A percentile compares a stretch with the other conserved stretches of the same genome.
These are phyloP conservation scores for Lepisosteus osseus DNA, from an alignment of 2,113 vertebrate genomes.

Conservation along the genomic window DNA sequence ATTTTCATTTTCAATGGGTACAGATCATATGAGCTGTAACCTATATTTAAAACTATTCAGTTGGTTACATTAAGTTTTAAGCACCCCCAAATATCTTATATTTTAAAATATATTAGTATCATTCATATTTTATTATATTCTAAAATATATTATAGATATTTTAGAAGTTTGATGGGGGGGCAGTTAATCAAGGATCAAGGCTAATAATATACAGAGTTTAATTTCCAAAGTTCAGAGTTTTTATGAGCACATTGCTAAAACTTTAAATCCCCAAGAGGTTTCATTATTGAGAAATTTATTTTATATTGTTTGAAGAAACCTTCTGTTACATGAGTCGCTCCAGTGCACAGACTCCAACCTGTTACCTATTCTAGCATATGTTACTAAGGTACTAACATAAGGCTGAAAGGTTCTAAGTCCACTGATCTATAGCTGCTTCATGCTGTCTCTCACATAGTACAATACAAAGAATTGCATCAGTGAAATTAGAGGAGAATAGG, in stretches of 20 bases:
- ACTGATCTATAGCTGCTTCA: conserved; percentile 8
- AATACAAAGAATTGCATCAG: conserved; percentile 12
- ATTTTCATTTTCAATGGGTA: no score
- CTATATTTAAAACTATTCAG: no score
- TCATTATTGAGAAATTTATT: conserved; percentile 22
- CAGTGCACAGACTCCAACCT: conserved; percentile 15
- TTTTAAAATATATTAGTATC: no score
- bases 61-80: no score
- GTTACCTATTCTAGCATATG: conserved; percentile 28
- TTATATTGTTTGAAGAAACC: conserved; percentile 12
- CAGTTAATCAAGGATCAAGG: no score
- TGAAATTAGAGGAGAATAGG: conserved; percentile 13
- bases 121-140: no score
- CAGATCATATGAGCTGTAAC: no score
- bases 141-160: no score
- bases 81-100: no score
- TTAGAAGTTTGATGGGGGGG: no score
- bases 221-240: conserved; percentile 4
- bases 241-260: neutral
- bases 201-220: neutral
- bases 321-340: conserved; percentile 15
- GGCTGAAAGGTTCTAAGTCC: conserved; percentile 9
- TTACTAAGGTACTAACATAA: neutral
- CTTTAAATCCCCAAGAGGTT: conserved; percentile 11
- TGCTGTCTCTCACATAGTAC: neutral